Evolutionary conservation across 1,140 invertebrate genomes (phyloP).

Genomic region (Cotesia chilonis): DNA sequence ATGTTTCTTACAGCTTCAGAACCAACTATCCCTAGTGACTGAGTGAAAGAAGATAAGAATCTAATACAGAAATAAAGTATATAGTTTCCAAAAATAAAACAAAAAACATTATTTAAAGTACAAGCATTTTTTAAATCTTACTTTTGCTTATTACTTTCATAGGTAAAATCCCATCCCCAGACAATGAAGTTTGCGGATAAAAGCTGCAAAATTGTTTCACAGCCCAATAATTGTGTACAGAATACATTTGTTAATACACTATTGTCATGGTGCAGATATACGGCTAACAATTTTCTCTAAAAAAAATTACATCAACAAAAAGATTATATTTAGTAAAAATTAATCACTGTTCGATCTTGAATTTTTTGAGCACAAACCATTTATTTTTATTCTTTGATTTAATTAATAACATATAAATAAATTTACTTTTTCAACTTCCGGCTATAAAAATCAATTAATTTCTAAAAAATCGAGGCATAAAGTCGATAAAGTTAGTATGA

Average conservation of each 20-base stretch:
- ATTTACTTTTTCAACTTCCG: too few relatives aligned
- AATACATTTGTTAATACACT: conserved; percentile 95
- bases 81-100: conserved; percentile 16
- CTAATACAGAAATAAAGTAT: conserved; percentile 58
- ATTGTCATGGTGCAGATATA: conserved; percentile 94
- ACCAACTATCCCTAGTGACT: conserved; percentile 71
- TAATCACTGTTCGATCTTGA: too few relatives aligned
- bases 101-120: not conserved
- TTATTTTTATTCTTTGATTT: too few relatives aligned
- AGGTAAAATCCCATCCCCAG: conserved; percentile 95
- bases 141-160: conserved; percentile 84
- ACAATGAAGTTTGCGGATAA: conserved; percentile 88
- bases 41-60: conserved; percentile 72
- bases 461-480: too few relatives aligned
- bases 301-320: conserved; percentile 51
- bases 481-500: too few relatives aligned
- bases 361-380: too few relatives aligned
- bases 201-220: conserved; percentile 87
- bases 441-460: not conserved
- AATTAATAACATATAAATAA: too few relatives aligned
- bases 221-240: conserved; percentile 91
- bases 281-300: conserved; percentile 89
- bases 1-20: conserved; percentile 83
- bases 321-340: not conserved
- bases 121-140: conserved; percentile 54